phyloP scores from a whole-genome alignment of 2,888 invertebrate genomes.

The Meghimatium bilineatum region DNA sequence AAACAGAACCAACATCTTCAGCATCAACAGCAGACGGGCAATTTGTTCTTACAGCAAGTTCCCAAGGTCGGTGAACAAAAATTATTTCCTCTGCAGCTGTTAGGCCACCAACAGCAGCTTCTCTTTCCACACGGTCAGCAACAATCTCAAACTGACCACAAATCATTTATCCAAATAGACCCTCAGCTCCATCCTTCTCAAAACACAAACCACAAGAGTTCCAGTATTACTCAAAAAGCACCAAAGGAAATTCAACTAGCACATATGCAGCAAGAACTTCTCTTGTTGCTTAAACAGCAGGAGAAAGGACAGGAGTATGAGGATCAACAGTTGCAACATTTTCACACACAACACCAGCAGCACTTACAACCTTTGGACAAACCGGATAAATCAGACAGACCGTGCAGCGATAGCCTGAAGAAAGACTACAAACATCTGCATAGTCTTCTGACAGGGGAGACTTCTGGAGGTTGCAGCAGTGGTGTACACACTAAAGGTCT shows the following conservation, averaged over 20 bases:
- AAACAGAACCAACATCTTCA: conserved; percentile 27
- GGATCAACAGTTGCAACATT: conserved; percentile 4
- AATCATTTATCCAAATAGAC: conserved; percentile 23
- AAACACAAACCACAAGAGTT: neutral
- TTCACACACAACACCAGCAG: conserved; percentile 3
- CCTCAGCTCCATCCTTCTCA: conserved; percentile 10
- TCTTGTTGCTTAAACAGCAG: conserved; percentile 2
- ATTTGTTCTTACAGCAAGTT: conserved; percentile 29
- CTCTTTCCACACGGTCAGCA: conserved; percentile 7
- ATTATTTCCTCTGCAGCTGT: neutral
- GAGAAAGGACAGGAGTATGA: conserved; percentile 11
- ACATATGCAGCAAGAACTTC: conserved; percentile 36
- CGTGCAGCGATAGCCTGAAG: conserved; percentile 37
- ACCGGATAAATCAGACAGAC: neutral
- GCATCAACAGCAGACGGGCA: conserved; percentile 24
- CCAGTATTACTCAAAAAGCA: neutral
- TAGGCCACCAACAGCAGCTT: neutral
- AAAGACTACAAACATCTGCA: conserved; percentile 46
- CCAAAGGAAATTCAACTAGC: conserved; percentile 31
- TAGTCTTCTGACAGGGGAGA: conserved; percentile 32
- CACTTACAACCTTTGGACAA: conserved; percentile 15
- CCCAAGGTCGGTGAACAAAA: conserved; percentile 5
- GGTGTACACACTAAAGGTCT: neutral
- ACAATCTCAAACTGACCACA: conserved; percentile 25
- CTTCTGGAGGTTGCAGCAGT: neutral